Conservation (phyloP, 2,888 invertebrate species). For the Diachrysia chrysitis region DNA sequence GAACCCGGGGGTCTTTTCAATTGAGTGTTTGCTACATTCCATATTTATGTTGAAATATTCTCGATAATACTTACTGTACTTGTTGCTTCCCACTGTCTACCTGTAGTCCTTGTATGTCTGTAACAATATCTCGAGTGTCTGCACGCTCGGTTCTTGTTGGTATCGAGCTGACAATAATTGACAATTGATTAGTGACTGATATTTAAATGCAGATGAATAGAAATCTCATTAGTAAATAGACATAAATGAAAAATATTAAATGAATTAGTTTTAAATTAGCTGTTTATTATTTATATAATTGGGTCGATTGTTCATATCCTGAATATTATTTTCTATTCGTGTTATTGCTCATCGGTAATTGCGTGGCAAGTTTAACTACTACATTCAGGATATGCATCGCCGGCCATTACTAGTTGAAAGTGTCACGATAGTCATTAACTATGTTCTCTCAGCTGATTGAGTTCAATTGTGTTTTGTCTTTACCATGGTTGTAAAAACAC, state of each 20-base stretch:
- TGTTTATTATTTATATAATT: slow-evolving; percentile 81
- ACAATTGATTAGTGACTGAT: slow-evolving; percentile 77
- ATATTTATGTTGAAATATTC: slow-evolving; percentile 89
- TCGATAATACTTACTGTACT: slow-evolving; percentile 79
- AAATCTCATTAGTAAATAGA: slow-evolving; percentile 85
- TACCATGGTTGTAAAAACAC: slow-evolving; percentile 52
- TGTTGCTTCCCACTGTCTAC: slow-evolving; percentile 63
- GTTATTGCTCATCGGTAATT: slow-evolving; percentile 24
- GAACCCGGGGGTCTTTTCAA: slow-evolving; percentile 85
- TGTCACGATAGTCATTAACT: slow-evolving; percentile 63
- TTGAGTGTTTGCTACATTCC: slow-evolving; percentile 89
- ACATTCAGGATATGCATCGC: slow-evolving; percentile 48
- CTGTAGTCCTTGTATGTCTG: slow-evolving; percentile 53
- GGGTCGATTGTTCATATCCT: slow-evolving; percentile 64
- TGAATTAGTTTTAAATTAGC: slow-evolving; percentile 82
- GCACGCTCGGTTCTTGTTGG: slow-evolving; percentile 36
- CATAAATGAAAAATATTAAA: slow-evolving; percentile 75
- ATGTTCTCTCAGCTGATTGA: slow-evolving; percentile 58
- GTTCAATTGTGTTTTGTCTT: slow-evolving; percentile 55
- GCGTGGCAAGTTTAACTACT: slow-evolving; percentile 23
- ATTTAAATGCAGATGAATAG: slow-evolving; percentile 78
- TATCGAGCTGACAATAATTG: slow-evolving; percentile 71
- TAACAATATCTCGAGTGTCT: slow-evolving; percentile 36
- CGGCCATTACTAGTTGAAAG: slow-evolving; percentile 44
- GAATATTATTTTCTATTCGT: slow-evolving; percentile 52